Percentiles rank a stretch among this genome's conserved stretches.
phyloP scores from a whole-genome alignment of 2,113 vertebrate species.

The Stercorarius parasiticus region DNA sequence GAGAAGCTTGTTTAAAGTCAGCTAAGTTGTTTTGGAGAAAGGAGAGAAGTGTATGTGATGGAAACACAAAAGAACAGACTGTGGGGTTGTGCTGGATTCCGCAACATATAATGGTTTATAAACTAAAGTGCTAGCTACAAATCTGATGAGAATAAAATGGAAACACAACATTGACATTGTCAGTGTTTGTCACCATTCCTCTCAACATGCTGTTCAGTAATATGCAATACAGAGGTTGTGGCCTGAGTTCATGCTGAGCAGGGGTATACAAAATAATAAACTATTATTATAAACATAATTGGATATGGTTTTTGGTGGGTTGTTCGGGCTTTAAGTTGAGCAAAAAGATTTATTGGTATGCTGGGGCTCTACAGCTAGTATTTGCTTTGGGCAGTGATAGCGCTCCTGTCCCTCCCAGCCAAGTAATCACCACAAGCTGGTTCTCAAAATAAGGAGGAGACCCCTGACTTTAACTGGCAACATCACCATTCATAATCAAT shows the following conservation, averaged over 20 bases:
- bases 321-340: neutral
- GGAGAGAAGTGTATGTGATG: neutral
- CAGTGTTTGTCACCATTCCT: neutral
- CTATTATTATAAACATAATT: accelerated
- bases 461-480: neutral
- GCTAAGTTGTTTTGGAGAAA: neutral
- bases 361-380: neutral
- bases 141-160: neutral
- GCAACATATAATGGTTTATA: neutral
- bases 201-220: neutral
- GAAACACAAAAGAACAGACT: neutral
- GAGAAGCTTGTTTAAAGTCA: neutral
- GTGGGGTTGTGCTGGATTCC: neutral
- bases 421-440: neutral
- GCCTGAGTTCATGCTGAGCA: neutral
- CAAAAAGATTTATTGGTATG: neutral
- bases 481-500: neutral
- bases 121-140: neutral
- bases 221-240: neutral
- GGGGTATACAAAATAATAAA: neutral
- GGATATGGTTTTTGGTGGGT: neutral
- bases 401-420: neutral
- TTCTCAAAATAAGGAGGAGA: neutral
- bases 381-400: no score
- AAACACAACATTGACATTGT: neutral